Evolutionary conservation across 1,140 invertebrate species (phyloP), one percentile per base, ranked within the genome.

Genomic region (Samia ricini): DNA sequence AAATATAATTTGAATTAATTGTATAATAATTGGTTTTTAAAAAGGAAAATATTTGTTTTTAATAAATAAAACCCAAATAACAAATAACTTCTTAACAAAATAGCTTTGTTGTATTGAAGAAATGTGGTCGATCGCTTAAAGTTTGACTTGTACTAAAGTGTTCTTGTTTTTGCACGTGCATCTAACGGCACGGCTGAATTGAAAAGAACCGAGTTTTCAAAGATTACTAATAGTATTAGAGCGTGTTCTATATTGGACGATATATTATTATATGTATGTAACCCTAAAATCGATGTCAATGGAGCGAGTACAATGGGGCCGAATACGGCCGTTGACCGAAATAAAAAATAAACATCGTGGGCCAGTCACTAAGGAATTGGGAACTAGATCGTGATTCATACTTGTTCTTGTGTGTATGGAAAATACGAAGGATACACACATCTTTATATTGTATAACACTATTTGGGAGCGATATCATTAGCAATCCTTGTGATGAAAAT

Each of bases 321-420:
- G 73, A 60, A 64, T 52, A 74, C 77, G 85, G 85, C 71, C 85
- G 71, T 84, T 88, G 83, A 86, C 85, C 82, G 82, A 83, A 79
- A 79, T 79, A 85, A 83, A 81, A 85, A 82, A 81, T 66, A 77
- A 75, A 77, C 73, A 77, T 71, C 77, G 68, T 63, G 61, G 59
- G 65, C 60, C 65, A 63, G 71, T 74, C 63, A 71, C 71, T 77
- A 77, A 73, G 66, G 79, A 77, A 83, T 77, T 75, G 64, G 72
- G 75, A 81, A 83, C 79, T 76, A 64, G 63, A 70, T 63, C 69
- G 74, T 77, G 76, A 79, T 76, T 81, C 72, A 72, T 68, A 63
- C 23, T 22, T 19, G 26, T 59, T 19, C 56, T 19, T 36, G 19
- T 57, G 18, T 36, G 2, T 29, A 50, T 49, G 36, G 22, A 42